Evolutionary conservation across 2,888 invertebrate species (phyloP), one percentile per base, ranked within the genome.

Genomic region (Hypselothyrea guttata): DNA sequence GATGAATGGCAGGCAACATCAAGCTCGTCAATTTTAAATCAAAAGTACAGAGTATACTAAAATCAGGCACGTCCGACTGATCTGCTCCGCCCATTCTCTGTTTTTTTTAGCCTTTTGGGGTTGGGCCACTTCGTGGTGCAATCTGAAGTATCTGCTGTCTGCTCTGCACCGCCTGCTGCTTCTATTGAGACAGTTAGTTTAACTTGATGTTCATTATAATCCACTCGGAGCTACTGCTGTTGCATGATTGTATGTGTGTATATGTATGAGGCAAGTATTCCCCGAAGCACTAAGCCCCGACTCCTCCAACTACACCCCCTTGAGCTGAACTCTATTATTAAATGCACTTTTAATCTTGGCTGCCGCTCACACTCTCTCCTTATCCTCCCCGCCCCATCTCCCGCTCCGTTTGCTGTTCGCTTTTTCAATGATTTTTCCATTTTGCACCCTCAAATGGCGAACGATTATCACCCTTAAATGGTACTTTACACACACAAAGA

Each of bases 401-500:
- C 16, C 12, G 46, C 45, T 37, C 33, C 18, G 37, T 27, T 62
- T 47, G 48, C 57, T 56, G 55, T 51, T 51, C 59, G 70, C 84
- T 71, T 83, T 71, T 83, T 81, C 71, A 78, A 77, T 77, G 84
- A 87, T 74, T 78, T 88, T 87, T 86, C 85, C 84, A 87, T 88
- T 89, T 88, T 85, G 84, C 87, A 87, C 88, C 88, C 88, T 88
- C 84, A 77, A 84, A 87, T 77, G 78, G 78, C 87, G 84, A 89
- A 87, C 87, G 87, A 89, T 89, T 89, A 88, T 88, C 88, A 88
- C 89, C 89, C 89, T 89, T 88, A 89, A 88, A 88, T 88, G 89
- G 88, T 88, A 87, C 88, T 88, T 88, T 81, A 82, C 84, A 78
- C 73, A 84, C 75, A 84, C 84, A 82, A 76, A 78, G 84, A 82